These are phyloP conservation scores for Drosophila varians DNA, from an alignment of 1,140 invertebrate genomes.

Conservation along the genomic window DNA sequence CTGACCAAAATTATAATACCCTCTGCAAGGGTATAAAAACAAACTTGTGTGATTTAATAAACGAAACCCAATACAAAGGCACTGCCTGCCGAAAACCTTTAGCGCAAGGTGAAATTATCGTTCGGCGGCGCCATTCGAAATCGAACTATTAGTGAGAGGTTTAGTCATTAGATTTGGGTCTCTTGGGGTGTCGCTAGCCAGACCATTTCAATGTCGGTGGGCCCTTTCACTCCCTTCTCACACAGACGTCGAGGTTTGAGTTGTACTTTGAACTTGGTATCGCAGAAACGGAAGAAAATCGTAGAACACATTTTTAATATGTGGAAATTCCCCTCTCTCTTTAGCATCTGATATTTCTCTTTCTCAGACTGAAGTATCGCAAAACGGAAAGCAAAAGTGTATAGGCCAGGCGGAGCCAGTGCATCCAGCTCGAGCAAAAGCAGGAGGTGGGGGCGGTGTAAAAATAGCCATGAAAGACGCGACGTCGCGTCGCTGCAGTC, in stretches of 20 bases:
- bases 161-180: slow-evolving; percentile 50
- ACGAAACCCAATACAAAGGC: slow-evolving; percentile 60
- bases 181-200: slow-evolving; percentile 36
- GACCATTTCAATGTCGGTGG: slow-evolving; percentile 13
- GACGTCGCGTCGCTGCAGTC: slow-evolving; percentile 36
- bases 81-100: slow-evolving; percentile 59
- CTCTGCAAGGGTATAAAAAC: no score
- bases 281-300: slow-evolving; percentile 2
- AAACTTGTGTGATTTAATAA: slow-evolving; percentile 63
- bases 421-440: slow-evolving; percentile 1
- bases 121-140: slow-evolving; percentile 45
- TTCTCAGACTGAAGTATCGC: slow-evolving; percentile 1
- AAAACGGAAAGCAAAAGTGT: slow-evolving; percentile 77
- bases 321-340: slow-evolving; percentile 14
- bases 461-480: slow-evolving; percentile 58
- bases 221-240: slow-evolving; percentile 30
- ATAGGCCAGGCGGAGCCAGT: slow-evolving; percentile 51
- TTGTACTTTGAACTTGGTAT: slow-evolving; percentile 66
- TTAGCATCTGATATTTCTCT: slow-evolving; percentile 25
- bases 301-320: slow-evolving; percentile 43
- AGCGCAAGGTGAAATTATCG: slow-evolving; percentile 74
- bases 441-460: slow-evolving; percentile 57
- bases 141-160: slow-evolving; percentile 53
- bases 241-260: neutral
- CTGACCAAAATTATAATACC: no score